phyloP scores from a whole-genome alignment of 2,888 invertebrate species.

The Panopea generosa region DNA sequence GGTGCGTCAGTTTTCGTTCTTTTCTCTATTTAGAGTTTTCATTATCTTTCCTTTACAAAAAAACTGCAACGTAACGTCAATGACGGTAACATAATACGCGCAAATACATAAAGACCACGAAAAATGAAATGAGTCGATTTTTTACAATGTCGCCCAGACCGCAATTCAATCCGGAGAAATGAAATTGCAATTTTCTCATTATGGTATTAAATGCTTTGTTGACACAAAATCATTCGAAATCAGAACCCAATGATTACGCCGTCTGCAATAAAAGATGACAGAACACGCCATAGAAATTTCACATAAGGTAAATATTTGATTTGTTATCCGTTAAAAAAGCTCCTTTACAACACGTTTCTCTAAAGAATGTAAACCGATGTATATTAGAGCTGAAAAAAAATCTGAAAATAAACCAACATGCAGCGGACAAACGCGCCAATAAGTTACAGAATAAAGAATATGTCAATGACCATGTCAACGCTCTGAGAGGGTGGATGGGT shows the following conservation, averaged over 20 bases:
- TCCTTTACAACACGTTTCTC: too few species aligned
- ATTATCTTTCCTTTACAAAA: too few species aligned
- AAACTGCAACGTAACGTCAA: background rate
- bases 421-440: too few species aligned
- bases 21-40: too few species aligned
- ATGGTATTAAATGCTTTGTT: background rate
- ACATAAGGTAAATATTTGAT: background rate
- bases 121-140: background rate
- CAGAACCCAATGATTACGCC: conserved; percentile 1
- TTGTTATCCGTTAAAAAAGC: background rate
- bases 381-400: too few species aligned
- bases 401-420: too few species aligned
- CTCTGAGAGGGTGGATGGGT: too few species aligned
- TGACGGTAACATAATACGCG: background rate
- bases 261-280: background rate
- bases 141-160: background rate
- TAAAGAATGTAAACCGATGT: too few species aligned
- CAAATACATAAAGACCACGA: background rate
- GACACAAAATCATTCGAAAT: conserved; percentile 9
- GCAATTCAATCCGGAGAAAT: background rate
- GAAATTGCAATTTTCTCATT: conserved; percentile 9
- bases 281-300: background rate
- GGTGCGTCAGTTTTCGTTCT: too few species aligned
- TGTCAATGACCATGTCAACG: too few species aligned
- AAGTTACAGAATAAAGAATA: too few species aligned